Evolutionary conservation across 2,888 invertebrate species (phyloP).

Genomic region (Heliconius aoede): DNA sequence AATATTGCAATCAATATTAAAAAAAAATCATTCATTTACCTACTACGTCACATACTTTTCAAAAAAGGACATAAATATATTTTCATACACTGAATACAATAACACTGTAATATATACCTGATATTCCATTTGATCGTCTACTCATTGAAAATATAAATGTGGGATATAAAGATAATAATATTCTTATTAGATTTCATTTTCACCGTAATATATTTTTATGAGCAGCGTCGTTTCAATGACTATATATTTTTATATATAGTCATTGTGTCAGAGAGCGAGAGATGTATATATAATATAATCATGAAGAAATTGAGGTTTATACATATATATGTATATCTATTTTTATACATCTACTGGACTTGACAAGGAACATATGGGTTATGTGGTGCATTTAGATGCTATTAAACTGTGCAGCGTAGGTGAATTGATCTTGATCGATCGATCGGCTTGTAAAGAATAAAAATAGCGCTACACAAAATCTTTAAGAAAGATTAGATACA

Average conservation of each 20-base stretch:
- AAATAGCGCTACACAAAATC: too few relatives aligned
- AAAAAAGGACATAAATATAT: too few relatives aligned
- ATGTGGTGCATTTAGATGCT: too few relatives aligned
- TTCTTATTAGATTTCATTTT: conserved; percentile 20
- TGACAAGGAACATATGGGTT: too few relatives aligned
- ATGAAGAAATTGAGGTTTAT: background rate
- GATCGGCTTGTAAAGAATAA: too few relatives aligned
- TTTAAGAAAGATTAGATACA: too few relatives aligned
- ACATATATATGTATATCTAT: background rate
- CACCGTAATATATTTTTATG: conserved; percentile 20
- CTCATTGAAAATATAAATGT: conserved; percentile 8
- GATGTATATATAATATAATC: background rate
- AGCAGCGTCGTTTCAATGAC: conserved; percentile 7
- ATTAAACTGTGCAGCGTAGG: too few relatives aligned
- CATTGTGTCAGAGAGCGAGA: background rate
- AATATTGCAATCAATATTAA: too few relatives aligned
- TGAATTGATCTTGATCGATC: too few relatives aligned
- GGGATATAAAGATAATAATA: conserved; percentile 7
- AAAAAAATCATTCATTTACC: too few relatives aligned
- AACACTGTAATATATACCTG: background rate
- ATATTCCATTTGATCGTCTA: background rate
- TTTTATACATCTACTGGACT: too few relatives aligned
- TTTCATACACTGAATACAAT: background rate
- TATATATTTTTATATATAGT: background rate
- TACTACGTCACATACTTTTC: too few relatives aligned